phyloP scores from a whole-genome alignment of 2,113 vertebrate genomes.

The Phrynosoma blainvillii region DNA sequence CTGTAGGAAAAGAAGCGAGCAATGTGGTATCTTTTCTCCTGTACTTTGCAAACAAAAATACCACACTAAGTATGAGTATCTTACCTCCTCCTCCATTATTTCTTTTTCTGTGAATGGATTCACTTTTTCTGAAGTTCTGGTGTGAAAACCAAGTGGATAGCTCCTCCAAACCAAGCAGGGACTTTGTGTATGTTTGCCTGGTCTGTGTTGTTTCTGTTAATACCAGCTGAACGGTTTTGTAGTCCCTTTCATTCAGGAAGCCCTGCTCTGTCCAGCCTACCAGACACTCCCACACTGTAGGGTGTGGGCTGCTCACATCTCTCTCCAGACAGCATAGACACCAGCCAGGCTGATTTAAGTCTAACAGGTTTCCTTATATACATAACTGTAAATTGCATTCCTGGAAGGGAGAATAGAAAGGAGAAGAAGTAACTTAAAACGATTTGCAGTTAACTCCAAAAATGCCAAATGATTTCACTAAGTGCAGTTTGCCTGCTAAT shows the following conservation, averaged over 20 bases:
- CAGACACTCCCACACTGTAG: conserved; percentile 61
- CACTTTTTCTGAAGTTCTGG: conserved; percentile 32
- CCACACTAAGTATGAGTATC: conserved; percentile 38
- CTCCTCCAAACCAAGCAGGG: conserved; percentile 19
- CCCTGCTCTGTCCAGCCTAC: conserved; percentile 64
- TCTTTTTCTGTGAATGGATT: rapidly evolving
- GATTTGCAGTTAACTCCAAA: conserved; percentile 71
- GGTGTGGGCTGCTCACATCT: conserved; percentile 58
- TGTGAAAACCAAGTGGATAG: neutral
- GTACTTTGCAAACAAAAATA: conserved; percentile 8
- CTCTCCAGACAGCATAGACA: conserved; percentile 54
- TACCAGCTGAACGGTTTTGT: conserved; percentile 57
- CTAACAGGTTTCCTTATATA: conserved; percentile 84
- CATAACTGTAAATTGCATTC: conserved; percentile 79
- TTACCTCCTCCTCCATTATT: conserved; percentile 78
- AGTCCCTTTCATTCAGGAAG: conserved; percentile 54
- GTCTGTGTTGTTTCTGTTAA: conserved; percentile 37
- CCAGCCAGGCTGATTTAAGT: conserved; percentile 59
- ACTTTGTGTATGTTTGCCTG: conserved; percentile 13
- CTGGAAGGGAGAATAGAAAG: conserved; percentile 57
- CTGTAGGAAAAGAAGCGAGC: neutral
- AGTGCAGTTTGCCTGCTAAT: neutral
- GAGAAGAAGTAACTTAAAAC: conserved; percentile 62
- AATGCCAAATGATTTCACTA: conserved; percentile 34
- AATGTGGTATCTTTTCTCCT: conserved; percentile 27